Evolutionary conservation across 2,888 invertebrate genomes (phyloP).

Genomic region (Geotrupes spiniger): DNA sequence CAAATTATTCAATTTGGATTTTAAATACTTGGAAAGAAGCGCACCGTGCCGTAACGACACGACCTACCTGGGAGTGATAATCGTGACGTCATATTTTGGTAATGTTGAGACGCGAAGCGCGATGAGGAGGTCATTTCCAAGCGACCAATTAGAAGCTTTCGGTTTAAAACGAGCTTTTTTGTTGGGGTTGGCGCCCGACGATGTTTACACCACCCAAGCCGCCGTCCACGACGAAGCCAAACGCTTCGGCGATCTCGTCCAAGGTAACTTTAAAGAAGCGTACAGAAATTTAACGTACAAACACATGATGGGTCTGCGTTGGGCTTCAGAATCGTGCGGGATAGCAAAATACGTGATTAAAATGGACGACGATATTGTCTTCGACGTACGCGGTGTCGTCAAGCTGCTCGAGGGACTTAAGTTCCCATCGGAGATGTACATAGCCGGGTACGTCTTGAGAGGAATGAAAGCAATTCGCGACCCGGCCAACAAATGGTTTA

Average conservation of each 20-base stretch:
- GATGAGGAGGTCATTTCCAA: slow-evolving; percentile 65
- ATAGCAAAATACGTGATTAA: slow-evolving; percentile 67
- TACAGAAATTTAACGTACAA: slow-evolving; percentile 81
- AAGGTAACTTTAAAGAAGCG: slow-evolving; percentile 74
- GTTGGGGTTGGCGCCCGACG: slow-evolving; percentile 58
- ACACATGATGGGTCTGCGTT: slow-evolving; percentile 77
- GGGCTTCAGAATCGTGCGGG: slow-evolving; percentile 64
- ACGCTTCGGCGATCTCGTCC: slow-evolving; percentile 67
- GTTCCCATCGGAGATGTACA: slow-evolving; percentile 44
- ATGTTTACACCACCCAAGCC: slow-evolving; percentile 56
- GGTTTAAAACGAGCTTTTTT: slow-evolving; percentile 67
- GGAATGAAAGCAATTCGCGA: slow-evolving; percentile 63
- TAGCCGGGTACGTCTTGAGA: slow-evolving; percentile 68
- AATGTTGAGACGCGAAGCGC: slow-evolving; percentile 68
- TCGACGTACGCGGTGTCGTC: slow-evolving; percentile 62
- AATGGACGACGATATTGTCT: slow-evolving; percentile 78
- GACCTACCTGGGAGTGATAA: slow-evolving; percentile 49
- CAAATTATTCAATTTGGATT: slow-evolving; percentile 37
- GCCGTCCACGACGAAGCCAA: slow-evolving; percentile 61
- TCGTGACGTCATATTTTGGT: slow-evolving; percentile 76
- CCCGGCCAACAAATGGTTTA: slow-evolving; percentile 77
- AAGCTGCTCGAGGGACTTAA: slow-evolving; percentile 49
- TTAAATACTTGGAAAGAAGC: slow-evolving; percentile 36
- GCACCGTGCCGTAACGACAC: slow-evolving; percentile 29
- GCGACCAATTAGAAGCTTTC: slow-evolving; percentile 56